These are phyloP conservation scores for Dorcus hopei DNA, from an alignment of 2,888 invertebrate genomes.

Conservation along the genomic window DNA sequence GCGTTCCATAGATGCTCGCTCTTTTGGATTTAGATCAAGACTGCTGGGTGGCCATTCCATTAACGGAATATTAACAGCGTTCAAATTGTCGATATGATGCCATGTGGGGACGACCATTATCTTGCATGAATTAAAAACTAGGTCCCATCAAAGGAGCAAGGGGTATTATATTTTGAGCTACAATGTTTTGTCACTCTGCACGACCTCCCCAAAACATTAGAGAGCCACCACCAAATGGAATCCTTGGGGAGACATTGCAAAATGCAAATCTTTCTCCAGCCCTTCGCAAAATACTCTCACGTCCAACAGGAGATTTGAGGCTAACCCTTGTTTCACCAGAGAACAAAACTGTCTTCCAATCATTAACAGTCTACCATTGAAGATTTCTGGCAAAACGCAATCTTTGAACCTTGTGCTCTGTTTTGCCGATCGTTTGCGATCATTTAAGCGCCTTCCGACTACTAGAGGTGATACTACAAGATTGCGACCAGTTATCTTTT, in stretches of 20 bases:
- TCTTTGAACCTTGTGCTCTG: not conserved
- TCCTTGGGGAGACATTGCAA: not conserved
- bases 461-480: not conserved
- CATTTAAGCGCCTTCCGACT: not conserved
- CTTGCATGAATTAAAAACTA: too few species aligned
- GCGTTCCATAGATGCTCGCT: too few species aligned
- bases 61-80: too few species aligned
- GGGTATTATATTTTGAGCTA: too few species aligned
- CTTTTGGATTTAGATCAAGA: too few species aligned
- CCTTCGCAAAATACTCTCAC: not conserved
- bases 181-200: too few species aligned
- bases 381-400: constrained; percentile 5
- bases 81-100: too few species aligned
- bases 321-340: not conserved
- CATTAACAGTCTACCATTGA: not conserved
- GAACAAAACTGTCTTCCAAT: not conserved
- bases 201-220: too few species aligned
- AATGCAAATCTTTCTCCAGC: not conserved
- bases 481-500: not conserved
- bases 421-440: not conserved
- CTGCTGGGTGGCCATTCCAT: too few species aligned
- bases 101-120: too few species aligned
- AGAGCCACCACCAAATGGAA: not conserved
- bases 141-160: too few species aligned
- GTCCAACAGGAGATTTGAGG: not conserved